These are phyloP conservation scores for Eulemur coronatus DNA, from an alignment of 2,797 vertebrate species.

Conservation along the genomic window DNA sequence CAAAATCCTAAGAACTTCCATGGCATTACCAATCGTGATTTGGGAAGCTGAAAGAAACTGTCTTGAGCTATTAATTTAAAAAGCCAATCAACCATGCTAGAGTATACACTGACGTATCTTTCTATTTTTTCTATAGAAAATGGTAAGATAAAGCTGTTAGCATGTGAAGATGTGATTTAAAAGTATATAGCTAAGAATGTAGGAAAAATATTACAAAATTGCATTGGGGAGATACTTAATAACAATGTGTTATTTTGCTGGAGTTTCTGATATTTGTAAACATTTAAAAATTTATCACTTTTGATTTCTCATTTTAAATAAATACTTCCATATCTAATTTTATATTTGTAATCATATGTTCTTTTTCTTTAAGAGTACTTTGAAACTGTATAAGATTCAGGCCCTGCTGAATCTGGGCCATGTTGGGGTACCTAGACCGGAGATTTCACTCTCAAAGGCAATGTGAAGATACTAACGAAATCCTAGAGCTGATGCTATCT, in stretches of 20 bases:
- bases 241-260: background rate
- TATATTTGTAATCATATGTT: background rate
- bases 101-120: background rate
- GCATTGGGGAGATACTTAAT: background rate
- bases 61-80: background rate
- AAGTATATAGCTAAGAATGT: background rate
- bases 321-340: background rate
- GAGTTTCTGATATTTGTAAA: background rate
- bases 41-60: constrained; percentile 24
- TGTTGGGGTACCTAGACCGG: background rate
- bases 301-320: constrained; percentile 18
- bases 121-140: constrained; percentile 34
- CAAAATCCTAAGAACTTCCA: constrained; percentile 27
- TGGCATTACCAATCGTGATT: constrained; percentile 1
- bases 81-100: background rate
- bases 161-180: constrained; percentile 29
- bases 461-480: background rate
- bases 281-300: background rate
- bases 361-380: background rate
- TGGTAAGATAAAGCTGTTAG: background rate
- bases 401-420: background rate
- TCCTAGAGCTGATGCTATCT: background rate
- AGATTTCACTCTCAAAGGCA: background rate
- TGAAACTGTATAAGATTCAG: background rate
- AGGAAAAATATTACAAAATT: background rate